These are phyloP conservation scores for Amblyopsis hoosieri DNA, from an alignment of 2,797 vertebrate genomes.

Conservation along the genomic window DNA sequence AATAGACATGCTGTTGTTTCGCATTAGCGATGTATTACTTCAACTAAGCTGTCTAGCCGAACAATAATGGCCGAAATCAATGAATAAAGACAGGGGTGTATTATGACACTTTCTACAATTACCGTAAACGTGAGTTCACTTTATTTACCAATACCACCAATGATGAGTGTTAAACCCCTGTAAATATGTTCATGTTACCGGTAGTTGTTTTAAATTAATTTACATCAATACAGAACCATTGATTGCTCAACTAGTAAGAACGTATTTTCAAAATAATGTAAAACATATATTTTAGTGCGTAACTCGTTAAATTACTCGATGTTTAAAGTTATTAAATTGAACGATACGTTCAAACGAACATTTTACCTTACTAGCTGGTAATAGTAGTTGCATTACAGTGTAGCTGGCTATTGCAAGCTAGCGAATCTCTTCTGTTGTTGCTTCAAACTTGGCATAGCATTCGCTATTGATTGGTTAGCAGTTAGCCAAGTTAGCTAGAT, in stretches of 20 bases:
- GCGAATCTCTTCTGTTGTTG: constrained; percentile 23
- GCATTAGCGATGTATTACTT: constrained; percentile 39
- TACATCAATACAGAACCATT: not conserved
- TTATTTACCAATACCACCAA: not conserved
- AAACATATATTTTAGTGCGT: not conserved
- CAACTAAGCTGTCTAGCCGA: not conserved
- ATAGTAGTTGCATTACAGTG: not conserved
- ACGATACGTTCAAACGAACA: constrained; percentile 4
- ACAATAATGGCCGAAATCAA: constrained; percentile 17
- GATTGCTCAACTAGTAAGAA: constrained; percentile 9
- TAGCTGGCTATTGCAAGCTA: constrained; percentile 33
- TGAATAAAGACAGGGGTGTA: not conserved
- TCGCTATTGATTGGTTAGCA: constrained; percentile 54
- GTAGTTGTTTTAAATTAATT: constrained; percentile 28
- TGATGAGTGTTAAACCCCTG: not conserved
- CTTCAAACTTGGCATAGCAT: constrained; percentile 69
- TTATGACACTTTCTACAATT: not conserved
- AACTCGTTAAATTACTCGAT: not conserved
- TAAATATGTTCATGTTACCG: constrained; percentile 44
- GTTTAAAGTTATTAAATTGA: not conserved
- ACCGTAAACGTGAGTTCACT: not conserved
- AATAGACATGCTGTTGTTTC: constrained; percentile 50
- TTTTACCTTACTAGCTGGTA: constrained; percentile 2
- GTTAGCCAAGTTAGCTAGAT: constrained; percentile 38
- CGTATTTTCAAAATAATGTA: constrained; percentile 1